Conservation (phyloP, 2,797 vertebrate genomes). For the Orestias chungarensis region DNA sequence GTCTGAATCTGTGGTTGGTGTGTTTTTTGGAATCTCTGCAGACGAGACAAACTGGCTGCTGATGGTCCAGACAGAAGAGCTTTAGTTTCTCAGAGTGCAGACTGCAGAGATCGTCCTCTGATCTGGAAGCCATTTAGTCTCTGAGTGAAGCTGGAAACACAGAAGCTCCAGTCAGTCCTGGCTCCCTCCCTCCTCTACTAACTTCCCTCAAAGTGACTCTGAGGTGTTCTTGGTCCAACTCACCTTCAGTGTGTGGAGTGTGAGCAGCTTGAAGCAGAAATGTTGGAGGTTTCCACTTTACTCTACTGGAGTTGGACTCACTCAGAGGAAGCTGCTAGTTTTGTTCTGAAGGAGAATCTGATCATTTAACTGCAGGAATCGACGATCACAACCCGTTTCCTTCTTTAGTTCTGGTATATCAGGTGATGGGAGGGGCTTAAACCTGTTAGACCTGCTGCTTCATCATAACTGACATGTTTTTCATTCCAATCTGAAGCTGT, state of each 20-base stretch:
- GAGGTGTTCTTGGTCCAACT: not conserved
- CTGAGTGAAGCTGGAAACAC: not conserved
- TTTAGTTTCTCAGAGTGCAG: not conserved
- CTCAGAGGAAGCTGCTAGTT: not conserved
- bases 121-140: not conserved
- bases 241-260: not conserved
- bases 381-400: not conserved
- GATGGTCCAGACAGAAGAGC: slow-evolving; percentile 3
- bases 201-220: not conserved
- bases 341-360: not conserved
- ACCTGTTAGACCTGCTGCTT: not conserved
- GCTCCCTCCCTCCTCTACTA: not conserved
- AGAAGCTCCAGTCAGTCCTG: not conserved
- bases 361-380: not conserved
- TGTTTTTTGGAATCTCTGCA: not conserved
- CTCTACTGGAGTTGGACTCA: not conserved
- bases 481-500: fast-evolving
- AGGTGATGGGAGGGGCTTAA: not conserved
- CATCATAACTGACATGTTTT: not conserved
- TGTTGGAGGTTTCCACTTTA: not conserved
- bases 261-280: not conserved
- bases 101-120: not conserved
- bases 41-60: not conserved
- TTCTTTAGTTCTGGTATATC: not conserved
- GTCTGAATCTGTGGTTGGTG: not conserved